Evolutionary conservation across 1,140 invertebrate genomes (phyloP).

Genomic region (Lethocerus indicus): DNA sequence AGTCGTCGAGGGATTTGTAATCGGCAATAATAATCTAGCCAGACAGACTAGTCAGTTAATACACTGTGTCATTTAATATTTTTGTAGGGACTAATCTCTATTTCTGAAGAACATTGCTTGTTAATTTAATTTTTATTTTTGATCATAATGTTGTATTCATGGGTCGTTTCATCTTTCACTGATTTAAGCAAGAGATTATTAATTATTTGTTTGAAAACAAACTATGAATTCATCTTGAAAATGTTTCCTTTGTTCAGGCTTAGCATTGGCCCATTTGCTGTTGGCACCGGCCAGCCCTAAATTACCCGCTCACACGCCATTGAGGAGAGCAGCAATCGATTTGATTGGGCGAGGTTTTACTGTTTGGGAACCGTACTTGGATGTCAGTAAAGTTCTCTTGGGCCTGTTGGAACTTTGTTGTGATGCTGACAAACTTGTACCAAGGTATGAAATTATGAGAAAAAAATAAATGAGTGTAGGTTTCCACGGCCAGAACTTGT

Average conservation of each 20-base stretch:
- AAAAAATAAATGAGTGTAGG: neutral
- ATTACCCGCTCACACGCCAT: slow-evolving; percentile 72
- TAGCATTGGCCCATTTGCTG: slow-evolving; percentile 87
- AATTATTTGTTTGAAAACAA: too few relatives aligned
- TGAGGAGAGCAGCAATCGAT: slow-evolving; percentile 90
- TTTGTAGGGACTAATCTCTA: neutral
- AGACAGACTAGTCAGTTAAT: slow-evolving; percentile 66
- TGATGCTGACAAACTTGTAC: slow-evolving; percentile 80
- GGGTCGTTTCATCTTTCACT: too few relatives aligned
- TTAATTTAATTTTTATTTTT: too few relatives aligned
- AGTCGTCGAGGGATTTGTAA: slow-evolving; percentile 78
- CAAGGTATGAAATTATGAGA: slow-evolving; percentile 29
- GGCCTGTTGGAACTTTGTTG: slow-evolving; percentile 87
- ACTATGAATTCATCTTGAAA: too few relatives aligned
- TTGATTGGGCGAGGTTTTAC: slow-evolving; percentile 91
- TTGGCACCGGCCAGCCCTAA: slow-evolving; percentile 63
- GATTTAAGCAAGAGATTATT: too few relatives aligned
- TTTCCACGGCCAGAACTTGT: too few relatives aligned
- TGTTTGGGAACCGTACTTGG: slow-evolving; percentile 96
- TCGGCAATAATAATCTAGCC: slow-evolving; percentile 80
- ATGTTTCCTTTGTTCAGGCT: slow-evolving; percentile 34
- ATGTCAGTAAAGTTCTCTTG: slow-evolving; percentile 84
- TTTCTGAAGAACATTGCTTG: neutral
- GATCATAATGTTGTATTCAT: too few relatives aligned
- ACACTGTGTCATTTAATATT: neutral